Evolutionary conservation across 2,888 invertebrate genomes (phyloP), one percentile per base, ranked within the genome.

Genomic region (Hirtodrosophila duncani): DNA sequence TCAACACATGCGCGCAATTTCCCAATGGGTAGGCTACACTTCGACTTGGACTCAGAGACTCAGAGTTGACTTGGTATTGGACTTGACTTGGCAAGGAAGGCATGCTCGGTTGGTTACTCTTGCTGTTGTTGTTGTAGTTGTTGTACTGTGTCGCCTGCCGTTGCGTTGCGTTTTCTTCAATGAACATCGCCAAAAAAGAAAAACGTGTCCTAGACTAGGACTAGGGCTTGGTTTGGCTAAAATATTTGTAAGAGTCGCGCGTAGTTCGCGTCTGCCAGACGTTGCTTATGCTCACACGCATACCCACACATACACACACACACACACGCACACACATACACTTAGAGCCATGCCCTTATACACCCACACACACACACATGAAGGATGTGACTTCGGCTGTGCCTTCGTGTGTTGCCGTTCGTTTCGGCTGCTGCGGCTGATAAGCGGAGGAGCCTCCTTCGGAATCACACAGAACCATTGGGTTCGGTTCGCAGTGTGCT

Each of bases 1-100:
- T 48, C 43, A 64, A 64, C 56, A 64, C 63, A 67, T 67, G 67
- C 63, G 67, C 62, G 43, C 55, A 31, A 61, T 63, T 63, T 63
- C 50, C 46, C 56, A 66, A 55, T 27, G 63, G 63, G 63, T 61
- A 29, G 24, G 20, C n/a, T 20, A 4, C 20, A 20, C 5, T 20
- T 39, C 49, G 38, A 18, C 26, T 61, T n/a, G n/a, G n/a, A n/a
- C n/a, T n/a, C n/a, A n/a, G n/a, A n/a, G n/a, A n/a, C n/a, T n/a
- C n/a, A n/a, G n/a, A n/a, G n/a, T n/a, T n/a, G n/a, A n/a, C n/a
- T n/a, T n/a, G n/a, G n/a, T n/a, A n/a, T n/a, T n/a, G n/a, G n/a
- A n/a, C n/a, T n/a, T n/a, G n/a, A n/a, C n/a, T n/a, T n/a, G n/a
- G n/a, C n/a, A n/a, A n/a, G n/a, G n/a, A n/a, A n/a, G n/a, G n/a